phyloP scores from a whole-genome alignment of 2,113 vertebrate genomes.

The Orientallactaga bullata region DNA sequence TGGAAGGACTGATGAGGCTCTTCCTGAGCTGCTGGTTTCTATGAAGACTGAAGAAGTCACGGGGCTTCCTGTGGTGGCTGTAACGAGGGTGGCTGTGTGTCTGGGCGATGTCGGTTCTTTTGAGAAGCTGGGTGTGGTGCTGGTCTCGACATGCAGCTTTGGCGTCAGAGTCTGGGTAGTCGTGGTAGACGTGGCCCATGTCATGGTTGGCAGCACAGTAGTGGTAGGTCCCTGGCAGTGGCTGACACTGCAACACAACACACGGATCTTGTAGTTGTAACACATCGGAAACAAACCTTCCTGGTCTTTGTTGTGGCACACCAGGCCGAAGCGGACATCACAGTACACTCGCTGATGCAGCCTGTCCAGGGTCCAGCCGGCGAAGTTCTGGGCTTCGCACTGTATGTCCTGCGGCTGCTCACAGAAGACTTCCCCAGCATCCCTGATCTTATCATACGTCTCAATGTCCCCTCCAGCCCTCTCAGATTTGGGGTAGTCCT shows the following conservation, averaged over 20 bases:
- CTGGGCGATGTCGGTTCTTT: fast-evolving
- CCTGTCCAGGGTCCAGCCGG: constrained; percentile 30
- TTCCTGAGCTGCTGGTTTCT: fast-evolving
- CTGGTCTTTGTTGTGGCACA: constrained; percentile 85
- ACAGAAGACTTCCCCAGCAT: constrained; percentile 72
- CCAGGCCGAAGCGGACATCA: constrained; percentile 75
- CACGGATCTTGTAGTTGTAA: constrained; percentile 83
- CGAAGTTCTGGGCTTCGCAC: constrained; percentile 83
- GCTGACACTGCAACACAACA: constrained; percentile 81
- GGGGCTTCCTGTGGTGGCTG: fast-evolving
- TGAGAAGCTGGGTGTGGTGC: background rate
- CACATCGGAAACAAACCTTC: constrained; percentile 77
- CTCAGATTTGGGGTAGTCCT: constrained; percentile 80
- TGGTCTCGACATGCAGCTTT: fast-evolving
- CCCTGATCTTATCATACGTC: constrained; percentile 79
- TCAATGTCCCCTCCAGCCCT: constrained; percentile 82
- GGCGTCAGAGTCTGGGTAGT: background rate
- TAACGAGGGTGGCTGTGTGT: fast-evolving
- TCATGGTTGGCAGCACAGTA: background rate
- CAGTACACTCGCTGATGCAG: constrained; percentile 84
- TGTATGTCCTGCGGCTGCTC: constrained; percentile 81
- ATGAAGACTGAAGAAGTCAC: fast-evolving
- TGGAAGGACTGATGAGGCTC: fast-evolving
- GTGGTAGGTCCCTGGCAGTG: background rate
- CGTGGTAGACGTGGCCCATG: background rate